Base-by-base conservation (phyloP, 2,113 vertebrate species). In the Ciconia stormi region DNA sequence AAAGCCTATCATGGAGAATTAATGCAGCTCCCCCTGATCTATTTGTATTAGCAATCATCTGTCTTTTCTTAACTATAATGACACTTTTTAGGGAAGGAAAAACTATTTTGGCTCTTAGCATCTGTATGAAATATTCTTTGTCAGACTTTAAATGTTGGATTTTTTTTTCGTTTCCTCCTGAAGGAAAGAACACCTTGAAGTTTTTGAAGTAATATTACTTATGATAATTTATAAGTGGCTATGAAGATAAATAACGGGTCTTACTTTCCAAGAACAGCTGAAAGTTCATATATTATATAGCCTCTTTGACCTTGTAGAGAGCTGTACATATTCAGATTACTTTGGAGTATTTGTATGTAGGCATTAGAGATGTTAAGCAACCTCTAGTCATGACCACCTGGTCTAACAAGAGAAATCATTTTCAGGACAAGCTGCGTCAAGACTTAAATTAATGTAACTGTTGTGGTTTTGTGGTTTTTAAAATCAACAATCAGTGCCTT, bases 291-390 rank as follows among this genome's bases (percentile, higher is more conserved):
- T 90, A 96, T 96, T 90, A 71, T 89, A 72, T 89, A 84, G 59
- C 53, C 52, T 95, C 52, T 81, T 95, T 97, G 94, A 96, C 82
- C 89, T 97, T 97, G 80, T 91, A 65, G 62, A 85, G 10, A 69
- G 32, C 90, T 93, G 79, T 90, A 78, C 20, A 49, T 96, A 93
- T 55, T 96, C 88, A 69, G 52, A 90, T 96, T 80, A 61, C 13
- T 63, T 89, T 82, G 47, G 21, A 71, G 76, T 88, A 59, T 46
- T 96, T 78, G 10, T 76, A 50, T 80, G 30, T 76, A 82, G 36
- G 50, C 52, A 92, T 94, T 93, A 84, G 32, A 96, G 87, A 69
- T 93, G 50, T 77, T 95, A 86, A 97, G 59, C 20, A 23, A 90
- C 59, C 47, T 73, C 53, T 50, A 88, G 34, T 65, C 59, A 47